Evolutionary conservation across 2,113 vertebrate species (phyloP).

Genomic region (Catharus minimus): DNA sequence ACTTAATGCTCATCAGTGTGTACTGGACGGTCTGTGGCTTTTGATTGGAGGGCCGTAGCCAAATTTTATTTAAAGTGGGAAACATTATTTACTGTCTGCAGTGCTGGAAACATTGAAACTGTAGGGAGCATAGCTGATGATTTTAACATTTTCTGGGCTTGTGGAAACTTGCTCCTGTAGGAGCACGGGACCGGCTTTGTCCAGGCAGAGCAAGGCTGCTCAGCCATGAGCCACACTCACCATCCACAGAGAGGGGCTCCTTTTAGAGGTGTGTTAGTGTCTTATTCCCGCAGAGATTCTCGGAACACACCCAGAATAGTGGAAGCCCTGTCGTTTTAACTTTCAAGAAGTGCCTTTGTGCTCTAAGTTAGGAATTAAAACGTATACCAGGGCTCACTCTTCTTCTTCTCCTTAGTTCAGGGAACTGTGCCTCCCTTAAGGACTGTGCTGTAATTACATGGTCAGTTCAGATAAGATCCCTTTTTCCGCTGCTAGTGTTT

Average conservation of each 20-base stretch:
- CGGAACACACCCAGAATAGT: not conserved
- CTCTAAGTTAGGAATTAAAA: not conserved
- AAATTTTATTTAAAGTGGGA: not conserved
- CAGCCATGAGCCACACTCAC: fast-evolving
- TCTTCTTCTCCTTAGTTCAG: not conserved
- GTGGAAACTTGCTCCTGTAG: not conserved
- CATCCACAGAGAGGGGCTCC: not conserved
- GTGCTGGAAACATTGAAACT: not conserved
- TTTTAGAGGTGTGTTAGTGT: not conserved
- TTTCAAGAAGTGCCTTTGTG: not conserved
- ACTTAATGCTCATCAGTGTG: fast-evolving
- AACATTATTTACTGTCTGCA: not conserved
- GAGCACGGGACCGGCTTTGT: not conserved
- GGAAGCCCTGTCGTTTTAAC: not conserved
- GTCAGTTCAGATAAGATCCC: not conserved
- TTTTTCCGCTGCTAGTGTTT: not conserved
- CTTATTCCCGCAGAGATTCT: fast-evolving
- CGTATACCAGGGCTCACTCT: fast-evolving
- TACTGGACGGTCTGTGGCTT: not conserved
- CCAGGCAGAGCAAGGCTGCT: fast-evolving
- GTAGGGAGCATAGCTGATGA: not conserved
- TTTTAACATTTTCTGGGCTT: not conserved
- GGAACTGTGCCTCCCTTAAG: not conserved
- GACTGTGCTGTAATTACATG: fast-evolving
- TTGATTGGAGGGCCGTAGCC: not conserved